Percentiles rank a stretch among this genome's conserved stretches.
These are phyloP conservation scores for Eulimnadia texana DNA, from an alignment of 1,140 invertebrate genomes.

Conservation along the genomic window DNA sequence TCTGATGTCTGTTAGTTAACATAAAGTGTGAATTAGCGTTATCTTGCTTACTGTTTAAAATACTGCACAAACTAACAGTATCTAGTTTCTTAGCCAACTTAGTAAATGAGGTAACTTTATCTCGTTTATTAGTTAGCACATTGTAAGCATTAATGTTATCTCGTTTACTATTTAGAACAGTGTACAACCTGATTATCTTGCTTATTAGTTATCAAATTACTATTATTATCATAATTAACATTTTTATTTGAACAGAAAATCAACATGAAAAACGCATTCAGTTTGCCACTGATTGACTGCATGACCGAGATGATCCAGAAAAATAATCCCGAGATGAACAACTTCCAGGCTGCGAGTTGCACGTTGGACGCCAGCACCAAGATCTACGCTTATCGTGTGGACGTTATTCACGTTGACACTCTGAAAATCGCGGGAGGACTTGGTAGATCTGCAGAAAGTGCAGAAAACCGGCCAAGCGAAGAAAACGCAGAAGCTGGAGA, in stretches of 20 bases:
- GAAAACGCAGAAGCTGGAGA: constrained; percentile 30
- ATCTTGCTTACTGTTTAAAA: constrained; percentile 5
- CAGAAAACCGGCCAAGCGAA: constrained; percentile 30
- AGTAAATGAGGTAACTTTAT: too few species aligned
- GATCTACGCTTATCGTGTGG: constrained; percentile 66
- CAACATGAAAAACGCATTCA: constrained; percentile 68
- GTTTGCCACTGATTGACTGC: constrained; percentile 63
- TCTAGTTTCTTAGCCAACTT: too few species aligned
- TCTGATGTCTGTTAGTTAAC: not conserved
- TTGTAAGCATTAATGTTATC: too few species aligned
- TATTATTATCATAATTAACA: constrained; percentile 1
- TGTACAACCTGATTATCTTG: not conserved
- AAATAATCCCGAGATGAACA: constrained; percentile 46
- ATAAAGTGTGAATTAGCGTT: not conserved
- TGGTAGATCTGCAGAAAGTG: constrained; percentile 29
- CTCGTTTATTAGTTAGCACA: too few species aligned
- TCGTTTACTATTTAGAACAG: too few species aligned
- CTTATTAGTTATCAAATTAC: too few species aligned
- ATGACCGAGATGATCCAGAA: constrained; percentile 54
- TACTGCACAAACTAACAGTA: too few species aligned
- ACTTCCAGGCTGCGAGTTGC: constrained; percentile 54
- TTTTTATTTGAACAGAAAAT: constrained; percentile 48
- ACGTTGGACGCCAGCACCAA: constrained; percentile 66
- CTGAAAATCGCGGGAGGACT: constrained; percentile 56
- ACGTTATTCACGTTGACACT: constrained; percentile 57